Percentiles rank a stretch among this genome's conserved stretches.
These are phyloP conservation scores for Callyntrura sp. DNA, from an alignment of 2,888 invertebrate genomes.

Conservation along the genomic window DNA sequence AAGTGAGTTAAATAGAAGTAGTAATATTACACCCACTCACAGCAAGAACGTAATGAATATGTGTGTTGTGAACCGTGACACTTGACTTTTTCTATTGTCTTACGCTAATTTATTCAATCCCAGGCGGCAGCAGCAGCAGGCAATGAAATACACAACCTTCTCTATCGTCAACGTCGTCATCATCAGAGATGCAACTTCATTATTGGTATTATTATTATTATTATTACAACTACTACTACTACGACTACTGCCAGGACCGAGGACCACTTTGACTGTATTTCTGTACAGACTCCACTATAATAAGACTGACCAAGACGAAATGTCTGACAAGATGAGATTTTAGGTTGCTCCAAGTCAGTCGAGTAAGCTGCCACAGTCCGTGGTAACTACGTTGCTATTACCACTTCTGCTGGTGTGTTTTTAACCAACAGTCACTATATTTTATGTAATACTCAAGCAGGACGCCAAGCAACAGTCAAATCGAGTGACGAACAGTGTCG, in stretches of 20 bases:
- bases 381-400: too few species aligned
- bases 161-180: background rate
- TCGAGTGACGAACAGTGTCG: background rate
- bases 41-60: constrained; percentile 69
- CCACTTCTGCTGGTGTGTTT: background rate
- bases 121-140: constrained; percentile 26
- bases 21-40: constrained; percentile 76
- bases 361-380: too few species aligned
- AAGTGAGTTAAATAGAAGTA: constrained; percentile 64
- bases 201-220: constrained; percentile 26
- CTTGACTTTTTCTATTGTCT: constrained; percentile 76
- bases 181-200: constrained; percentile 25
- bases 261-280: background rate
- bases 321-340: constrained; percentile 22
- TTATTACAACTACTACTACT: background rate
- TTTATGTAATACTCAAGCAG: too few species aligned
- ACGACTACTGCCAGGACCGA: background rate
- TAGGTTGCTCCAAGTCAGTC: too few species aligned
- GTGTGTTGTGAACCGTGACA: constrained; percentile 76
- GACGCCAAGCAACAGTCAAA: background rate
- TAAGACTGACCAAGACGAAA: constrained; percentile 58
- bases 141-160: background rate
- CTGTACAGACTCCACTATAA: background rate
- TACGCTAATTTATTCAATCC: constrained; percentile 77
- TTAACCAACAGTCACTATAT: too few species aligned